A percentile compares a stretch with the other conserved stretches of the same genome.
phyloP scores from a whole-genome alignment of 2,888 invertebrate genomes.

The Philonicus albiceps region DNA sequence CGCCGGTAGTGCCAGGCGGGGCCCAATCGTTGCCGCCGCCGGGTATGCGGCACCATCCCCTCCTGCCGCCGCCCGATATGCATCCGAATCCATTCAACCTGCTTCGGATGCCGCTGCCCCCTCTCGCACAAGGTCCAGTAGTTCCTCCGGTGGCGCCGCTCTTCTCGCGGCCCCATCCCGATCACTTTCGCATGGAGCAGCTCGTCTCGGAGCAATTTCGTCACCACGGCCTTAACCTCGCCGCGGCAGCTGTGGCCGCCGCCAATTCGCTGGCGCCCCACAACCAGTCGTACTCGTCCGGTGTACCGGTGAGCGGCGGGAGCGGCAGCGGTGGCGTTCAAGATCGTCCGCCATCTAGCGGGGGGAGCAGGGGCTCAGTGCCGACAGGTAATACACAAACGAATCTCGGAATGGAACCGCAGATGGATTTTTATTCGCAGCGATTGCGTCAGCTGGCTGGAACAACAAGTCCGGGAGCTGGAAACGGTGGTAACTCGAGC shows the following conservation, averaged over 20 bases:
- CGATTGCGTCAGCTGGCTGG: slow-evolving; percentile 96
- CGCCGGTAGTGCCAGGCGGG: slow-evolving; percentile 66
- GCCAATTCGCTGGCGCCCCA: slow-evolving; percentile 69
- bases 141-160: slow-evolving; percentile 75
- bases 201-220: slow-evolving; percentile 83
- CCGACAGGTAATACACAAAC: slow-evolving; percentile 43
- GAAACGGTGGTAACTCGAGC: slow-evolving; percentile 74
- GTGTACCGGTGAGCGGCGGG: slow-evolving; percentile 50
- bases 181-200: slow-evolving; percentile 85
- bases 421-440: slow-evolving; percentile 99
- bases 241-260: slow-evolving; percentile 76
- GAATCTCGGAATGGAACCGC: slow-evolving; percentile 77
- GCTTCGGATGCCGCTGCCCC: slow-evolving; percentile 78
- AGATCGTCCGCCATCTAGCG: slow-evolving; percentile 63
- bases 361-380: slow-evolving; percentile 55
- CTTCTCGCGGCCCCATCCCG: slow-evolving; percentile 80
- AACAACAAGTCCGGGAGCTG: slow-evolving; percentile 93
- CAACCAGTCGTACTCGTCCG: slow-evolving; percentile 67
- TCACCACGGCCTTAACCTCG: slow-evolving; percentile 78
- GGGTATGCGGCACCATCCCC: slow-evolving; percentile 72
- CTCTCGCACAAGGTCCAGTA: slow-evolving; percentile 72
- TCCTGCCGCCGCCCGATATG: slow-evolving; percentile 76
- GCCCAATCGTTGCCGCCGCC: slow-evolving; percentile 69
- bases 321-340: slow-evolving; percentile 60
- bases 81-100: slow-evolving; percentile 78